Conservation (phyloP, 2,797 vertebrate genomes). For the Pampus argenteus region DNA sequence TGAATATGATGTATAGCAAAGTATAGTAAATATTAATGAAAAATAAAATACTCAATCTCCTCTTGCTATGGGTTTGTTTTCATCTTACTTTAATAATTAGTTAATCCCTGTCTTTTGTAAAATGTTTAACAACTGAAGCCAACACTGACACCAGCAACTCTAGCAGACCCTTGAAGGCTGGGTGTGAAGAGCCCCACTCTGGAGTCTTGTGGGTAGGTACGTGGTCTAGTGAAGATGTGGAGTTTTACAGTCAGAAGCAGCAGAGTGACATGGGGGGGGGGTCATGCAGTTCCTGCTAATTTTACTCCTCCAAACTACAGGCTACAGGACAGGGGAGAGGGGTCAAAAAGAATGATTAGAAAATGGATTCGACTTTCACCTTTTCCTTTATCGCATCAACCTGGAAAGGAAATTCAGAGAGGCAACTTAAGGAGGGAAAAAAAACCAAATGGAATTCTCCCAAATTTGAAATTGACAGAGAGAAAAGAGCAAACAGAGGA, state of each 20-base stretch:
- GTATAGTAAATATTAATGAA: no score
- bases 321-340: conserved; percentile 72
- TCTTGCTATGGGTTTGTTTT: neutral
- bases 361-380: conserved; percentile 99
- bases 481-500: conserved; percentile 90
- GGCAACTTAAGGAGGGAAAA: conserved; percentile 94
- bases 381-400: conserved; percentile 99
- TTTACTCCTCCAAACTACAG: conserved; percentile 97
- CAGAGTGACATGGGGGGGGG: conserved; percentile 79
- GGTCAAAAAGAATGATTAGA: conserved; percentile 89
- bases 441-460: conserved; percentile 85
- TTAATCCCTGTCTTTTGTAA: neutral
- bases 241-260: conserved; percentile 85
- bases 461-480: conserved; percentile 89
- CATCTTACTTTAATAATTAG: neutral
- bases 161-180: conserved; percentile 35
- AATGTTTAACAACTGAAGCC: neutral
- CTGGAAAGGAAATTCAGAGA: conserved; percentile 94
- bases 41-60: no score
- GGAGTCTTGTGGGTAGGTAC: conserved; percentile 66
- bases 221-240: conserved; percentile 88
- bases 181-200: conserved; percentile 64
- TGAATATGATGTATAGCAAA: neutral
- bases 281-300: conserved; percentile 96
- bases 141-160: conserved; percentile 51